Percentiles rank a stretch among this genome's conserved stretches.
Conservation (phyloP, 2,113 vertebrate genomes). For the Pseudolaguvia tuberculata region DNA sequence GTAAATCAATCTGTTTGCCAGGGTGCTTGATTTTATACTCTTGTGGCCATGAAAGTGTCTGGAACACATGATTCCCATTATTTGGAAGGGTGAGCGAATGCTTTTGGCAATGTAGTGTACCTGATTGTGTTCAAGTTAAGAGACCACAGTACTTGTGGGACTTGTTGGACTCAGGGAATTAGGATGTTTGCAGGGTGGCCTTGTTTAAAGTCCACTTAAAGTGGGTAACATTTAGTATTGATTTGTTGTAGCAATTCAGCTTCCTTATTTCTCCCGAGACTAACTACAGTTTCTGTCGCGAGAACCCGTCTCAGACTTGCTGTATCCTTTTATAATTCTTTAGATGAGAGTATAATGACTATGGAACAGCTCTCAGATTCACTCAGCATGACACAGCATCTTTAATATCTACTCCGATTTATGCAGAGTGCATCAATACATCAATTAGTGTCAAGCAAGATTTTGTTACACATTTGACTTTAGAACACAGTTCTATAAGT, state of each 20-base stretch:
- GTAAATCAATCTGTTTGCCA: too few relatives aligned
- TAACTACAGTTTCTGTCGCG: not conserved
- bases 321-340: not conserved
- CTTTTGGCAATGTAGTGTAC: too few relatives aligned
- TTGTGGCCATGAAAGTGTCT: too few relatives aligned
- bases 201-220: not conserved
- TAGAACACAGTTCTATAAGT: not conserved
- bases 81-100: too few relatives aligned
- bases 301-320: not conserved
- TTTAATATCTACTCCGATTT: not conserved
- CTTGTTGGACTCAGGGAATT: not conserved
- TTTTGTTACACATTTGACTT: not conserved
- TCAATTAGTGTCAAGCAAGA: conserved; percentile 15
- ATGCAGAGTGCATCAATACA: conserved; percentile 20
- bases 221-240: not conserved
- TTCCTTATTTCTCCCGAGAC: not conserved
- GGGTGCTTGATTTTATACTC: too few relatives aligned
- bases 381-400: conserved; percentile 12
- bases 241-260: not conserved
- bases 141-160: too few relatives aligned
- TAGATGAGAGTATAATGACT: not conserved
- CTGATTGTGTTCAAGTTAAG: not conserved
- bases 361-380: not conserved
- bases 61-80: too few relatives aligned
- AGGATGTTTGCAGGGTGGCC: not conserved